Conservation (phyloP, 2,797 vertebrate genomes). For the Pseudomugil gertrudae region DNA sequence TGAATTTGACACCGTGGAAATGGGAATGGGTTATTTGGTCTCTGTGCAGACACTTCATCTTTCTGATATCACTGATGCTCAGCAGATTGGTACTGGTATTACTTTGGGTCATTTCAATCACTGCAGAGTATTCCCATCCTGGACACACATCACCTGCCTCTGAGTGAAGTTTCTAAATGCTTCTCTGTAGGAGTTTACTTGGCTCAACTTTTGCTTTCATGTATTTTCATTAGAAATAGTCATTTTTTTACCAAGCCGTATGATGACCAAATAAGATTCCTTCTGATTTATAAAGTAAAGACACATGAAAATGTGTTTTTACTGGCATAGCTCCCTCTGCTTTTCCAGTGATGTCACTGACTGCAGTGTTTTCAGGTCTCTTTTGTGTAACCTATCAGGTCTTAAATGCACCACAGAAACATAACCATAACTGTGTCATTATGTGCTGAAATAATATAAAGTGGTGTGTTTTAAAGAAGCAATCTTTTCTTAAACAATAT, state of each 20-base stretch:
- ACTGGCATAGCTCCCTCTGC: too few relatives aligned
- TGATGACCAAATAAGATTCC: not conserved
- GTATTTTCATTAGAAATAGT: not conserved
- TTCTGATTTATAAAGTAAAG: not conserved
- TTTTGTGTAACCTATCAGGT: too few relatives aligned
- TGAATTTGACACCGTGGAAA: not conserved
- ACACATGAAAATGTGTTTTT: not conserved
- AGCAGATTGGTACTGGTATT: not conserved
- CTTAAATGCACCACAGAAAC: too few relatives aligned
- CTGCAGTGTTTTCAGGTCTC: too few relatives aligned
- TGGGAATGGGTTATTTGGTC: not conserved
- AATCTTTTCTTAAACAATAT: too few relatives aligned
- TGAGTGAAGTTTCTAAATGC: not conserved
- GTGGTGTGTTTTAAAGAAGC: too few relatives aligned
- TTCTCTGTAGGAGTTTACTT: not conserved
- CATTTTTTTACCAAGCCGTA: not conserved
- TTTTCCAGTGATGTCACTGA: too few relatives aligned
- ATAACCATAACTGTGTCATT: too few relatives aligned
- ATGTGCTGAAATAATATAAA: too few relatives aligned
- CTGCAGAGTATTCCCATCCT: constrained; percentile 2
- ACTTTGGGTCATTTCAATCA: constrained; percentile 1
- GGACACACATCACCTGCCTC: not conserved
- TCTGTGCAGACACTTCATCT: constrained; percentile 5
- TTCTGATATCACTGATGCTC: constrained; percentile 10
- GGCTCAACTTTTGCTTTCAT: not conserved